These are phyloP conservation scores for Pluvianellus socialis DNA, from an alignment of 2,113 vertebrate species.

Conservation along the genomic window DNA sequence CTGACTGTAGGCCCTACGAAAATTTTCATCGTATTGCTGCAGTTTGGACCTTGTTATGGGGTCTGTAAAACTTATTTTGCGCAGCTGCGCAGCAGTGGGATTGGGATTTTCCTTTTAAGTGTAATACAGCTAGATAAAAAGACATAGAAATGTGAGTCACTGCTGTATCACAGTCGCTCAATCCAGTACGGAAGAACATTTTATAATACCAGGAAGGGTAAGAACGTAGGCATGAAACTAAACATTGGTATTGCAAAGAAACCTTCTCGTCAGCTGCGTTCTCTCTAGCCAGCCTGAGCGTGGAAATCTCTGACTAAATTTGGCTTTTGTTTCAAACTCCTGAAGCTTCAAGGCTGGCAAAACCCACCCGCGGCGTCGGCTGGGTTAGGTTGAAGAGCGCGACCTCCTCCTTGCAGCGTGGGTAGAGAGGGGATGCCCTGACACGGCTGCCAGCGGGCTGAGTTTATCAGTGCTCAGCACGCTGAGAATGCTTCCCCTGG, in stretches of 20 bases:
- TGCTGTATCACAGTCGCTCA: not conserved
- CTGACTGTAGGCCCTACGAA: not conserved
- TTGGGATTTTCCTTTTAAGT: not conserved
- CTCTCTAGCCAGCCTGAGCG: not conserved
- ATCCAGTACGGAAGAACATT: not conserved
- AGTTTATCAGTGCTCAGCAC: not conserved
- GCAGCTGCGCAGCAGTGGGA: not conserved
- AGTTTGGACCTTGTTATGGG: not conserved
- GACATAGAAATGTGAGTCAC: not conserved
- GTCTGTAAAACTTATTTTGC: not conserved
- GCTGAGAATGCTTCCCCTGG: not conserved
- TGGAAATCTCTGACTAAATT: not conserved
- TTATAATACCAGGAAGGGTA: conserved; percentile 19
- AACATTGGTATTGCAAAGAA: not conserved
- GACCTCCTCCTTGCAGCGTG: accelerated
- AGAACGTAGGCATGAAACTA: not conserved
- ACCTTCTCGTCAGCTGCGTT: not conserved
- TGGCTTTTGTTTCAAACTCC: not conserved
- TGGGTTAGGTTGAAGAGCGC: not conserved
- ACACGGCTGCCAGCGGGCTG: accelerated
- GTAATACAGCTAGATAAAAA: not conserved
- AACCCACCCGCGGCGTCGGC: accelerated
- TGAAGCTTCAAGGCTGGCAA: not conserved
- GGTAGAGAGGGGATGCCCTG: not conserved
- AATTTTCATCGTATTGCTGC: not conserved